Conservation (phyloP, 2,888 invertebrate species). For the Coenonympha glycerion region DNA sequence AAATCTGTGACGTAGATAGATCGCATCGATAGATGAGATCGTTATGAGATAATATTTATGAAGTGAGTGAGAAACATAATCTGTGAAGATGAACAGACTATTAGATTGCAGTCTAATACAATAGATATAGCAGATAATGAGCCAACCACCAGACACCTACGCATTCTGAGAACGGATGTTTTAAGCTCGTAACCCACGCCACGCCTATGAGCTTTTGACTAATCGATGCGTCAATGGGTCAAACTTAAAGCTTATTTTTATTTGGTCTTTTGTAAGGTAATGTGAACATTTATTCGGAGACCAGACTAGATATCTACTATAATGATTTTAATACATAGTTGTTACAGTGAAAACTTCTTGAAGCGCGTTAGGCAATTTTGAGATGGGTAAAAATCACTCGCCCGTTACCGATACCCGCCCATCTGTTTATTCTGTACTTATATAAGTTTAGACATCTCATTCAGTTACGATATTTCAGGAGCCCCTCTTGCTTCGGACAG, state of each 20-base stretch:
- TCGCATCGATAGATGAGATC: slow-evolving; percentile 33
- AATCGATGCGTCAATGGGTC: slow-evolving; percentile 7
- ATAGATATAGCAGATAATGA: slow-evolving; percentile 6
- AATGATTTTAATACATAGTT: no score
- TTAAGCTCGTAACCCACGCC: slow-evolving; percentile 4
- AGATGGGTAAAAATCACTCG: no score
- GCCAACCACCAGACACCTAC: slow-evolving; percentile 3
- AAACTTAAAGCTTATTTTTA: not conserved
- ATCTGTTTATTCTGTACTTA: no score
- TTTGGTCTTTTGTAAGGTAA: not conserved
- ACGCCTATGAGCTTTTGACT: slow-evolving; percentile 11
- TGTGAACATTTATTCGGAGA: not conserved
- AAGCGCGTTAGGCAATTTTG: no score
- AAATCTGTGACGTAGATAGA: no score
- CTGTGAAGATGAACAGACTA: not conserved
- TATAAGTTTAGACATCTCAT: no score
- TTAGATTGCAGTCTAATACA: slow-evolving; percentile 1
- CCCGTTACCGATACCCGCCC: no score
- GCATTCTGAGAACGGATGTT: slow-evolving; percentile 12
- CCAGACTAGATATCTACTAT: not conserved
- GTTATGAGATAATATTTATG: not conserved
- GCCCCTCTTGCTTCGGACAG: no score
- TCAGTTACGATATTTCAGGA: no score
- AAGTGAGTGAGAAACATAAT: slow-evolving; percentile 2
- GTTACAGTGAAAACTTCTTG: no score